Conservation (phyloP, 1,140 invertebrate genomes). For the Zaprionus vittiger region DNA sequence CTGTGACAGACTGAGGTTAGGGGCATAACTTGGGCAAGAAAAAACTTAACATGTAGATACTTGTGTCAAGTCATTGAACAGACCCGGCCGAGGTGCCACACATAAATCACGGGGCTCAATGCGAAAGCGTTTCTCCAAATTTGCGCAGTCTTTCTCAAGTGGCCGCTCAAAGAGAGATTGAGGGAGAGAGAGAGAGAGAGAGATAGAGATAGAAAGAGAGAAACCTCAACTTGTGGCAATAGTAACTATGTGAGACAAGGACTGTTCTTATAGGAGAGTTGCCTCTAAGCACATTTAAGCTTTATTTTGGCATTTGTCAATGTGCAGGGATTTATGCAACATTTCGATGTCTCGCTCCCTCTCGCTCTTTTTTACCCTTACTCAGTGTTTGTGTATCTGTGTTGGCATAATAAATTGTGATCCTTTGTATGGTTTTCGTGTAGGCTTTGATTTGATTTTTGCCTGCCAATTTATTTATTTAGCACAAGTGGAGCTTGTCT, state of each 20-base stretch:
- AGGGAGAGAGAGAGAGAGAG: constrained; percentile 29
- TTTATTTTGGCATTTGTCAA: constrained; percentile 82
- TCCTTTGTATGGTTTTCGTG: constrained; percentile 73
- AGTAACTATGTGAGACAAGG: constrained; percentile 65
- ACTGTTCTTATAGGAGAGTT: constrained; percentile 30
- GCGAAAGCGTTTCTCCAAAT: constrained; percentile 45
- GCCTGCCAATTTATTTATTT: constrained; percentile 71
- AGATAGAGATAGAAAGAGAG: constrained; percentile 28
- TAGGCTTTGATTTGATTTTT: constrained; percentile 78
- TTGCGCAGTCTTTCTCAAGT: constrained; percentile 42
- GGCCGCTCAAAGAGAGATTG: constrained; percentile 10
- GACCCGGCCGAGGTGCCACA: constrained; percentile 57
- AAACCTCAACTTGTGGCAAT: constrained; percentile 13
- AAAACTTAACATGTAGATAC: constrained; percentile 56
- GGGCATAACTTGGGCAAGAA: constrained; percentile 10
- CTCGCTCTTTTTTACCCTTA: background rate
- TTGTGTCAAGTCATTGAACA: constrained; percentile 43
- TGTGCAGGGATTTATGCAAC: constrained; percentile 74
- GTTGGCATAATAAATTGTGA: constrained; percentile 75
- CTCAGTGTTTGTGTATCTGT: constrained; percentile 13
- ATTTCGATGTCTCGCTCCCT: constrained; percentile 49
- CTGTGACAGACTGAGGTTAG: background rate
- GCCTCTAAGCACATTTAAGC: constrained; percentile 77
- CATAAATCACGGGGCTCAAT: constrained; percentile 72
- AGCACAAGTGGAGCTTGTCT: constrained; percentile 57